phyloP scores from a whole-genome alignment of 2,888 invertebrate species.

The Eutolmus rufibarbis region DNA sequence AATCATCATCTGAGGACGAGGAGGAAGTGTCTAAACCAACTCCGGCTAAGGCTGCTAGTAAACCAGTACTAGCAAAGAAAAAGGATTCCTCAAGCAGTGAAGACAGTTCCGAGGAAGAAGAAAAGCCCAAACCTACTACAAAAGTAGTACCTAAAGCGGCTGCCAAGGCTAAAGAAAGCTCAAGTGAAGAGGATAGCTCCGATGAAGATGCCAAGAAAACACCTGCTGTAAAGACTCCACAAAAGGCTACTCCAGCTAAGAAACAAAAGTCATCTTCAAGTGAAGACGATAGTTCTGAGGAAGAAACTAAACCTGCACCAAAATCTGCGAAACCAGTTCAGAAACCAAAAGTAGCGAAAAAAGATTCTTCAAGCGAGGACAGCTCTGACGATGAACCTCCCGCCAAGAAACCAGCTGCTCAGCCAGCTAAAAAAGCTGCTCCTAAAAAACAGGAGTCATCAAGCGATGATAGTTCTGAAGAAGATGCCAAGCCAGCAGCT shows the following conservation, averaged over 20 bases:
- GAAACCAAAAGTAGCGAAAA: conserved; percentile 43
- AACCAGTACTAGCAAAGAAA: conserved; percentile 49
- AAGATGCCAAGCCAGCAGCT: conserved; percentile 23
- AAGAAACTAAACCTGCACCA: conserved; percentile 51
- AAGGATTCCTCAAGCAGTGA: conserved; percentile 49
- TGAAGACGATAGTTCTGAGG: conserved; percentile 62
- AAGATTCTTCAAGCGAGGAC: background rate
- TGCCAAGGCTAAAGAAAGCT: conserved; percentile 52
- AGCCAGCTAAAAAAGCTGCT: conserved; percentile 47
- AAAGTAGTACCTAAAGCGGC: background rate
- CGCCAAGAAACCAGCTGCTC: conserved; percentile 56
- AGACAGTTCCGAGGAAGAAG: conserved; percentile 48
- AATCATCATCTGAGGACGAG: background rate
- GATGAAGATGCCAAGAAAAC: conserved; percentile 57
- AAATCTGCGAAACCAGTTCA: conserved; percentile 46
- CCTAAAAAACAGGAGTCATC: conserved; percentile 46
- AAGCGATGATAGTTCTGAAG: conserved; percentile 49
- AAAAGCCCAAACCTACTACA: conserved; percentile 42
- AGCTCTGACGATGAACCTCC: conserved; percentile 43
- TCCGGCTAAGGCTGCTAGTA: conserved; percentile 56
- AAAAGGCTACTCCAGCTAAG: conserved; percentile 45
- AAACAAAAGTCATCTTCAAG: conserved; percentile 48
- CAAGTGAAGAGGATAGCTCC: conserved; percentile 57
- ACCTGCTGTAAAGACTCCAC: conserved; percentile 48
- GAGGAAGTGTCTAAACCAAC: conserved; percentile 50